Base-by-base conservation (phyloP, 2,888 invertebrate genomes). In the Temnothorax rugatulus region DNA sequence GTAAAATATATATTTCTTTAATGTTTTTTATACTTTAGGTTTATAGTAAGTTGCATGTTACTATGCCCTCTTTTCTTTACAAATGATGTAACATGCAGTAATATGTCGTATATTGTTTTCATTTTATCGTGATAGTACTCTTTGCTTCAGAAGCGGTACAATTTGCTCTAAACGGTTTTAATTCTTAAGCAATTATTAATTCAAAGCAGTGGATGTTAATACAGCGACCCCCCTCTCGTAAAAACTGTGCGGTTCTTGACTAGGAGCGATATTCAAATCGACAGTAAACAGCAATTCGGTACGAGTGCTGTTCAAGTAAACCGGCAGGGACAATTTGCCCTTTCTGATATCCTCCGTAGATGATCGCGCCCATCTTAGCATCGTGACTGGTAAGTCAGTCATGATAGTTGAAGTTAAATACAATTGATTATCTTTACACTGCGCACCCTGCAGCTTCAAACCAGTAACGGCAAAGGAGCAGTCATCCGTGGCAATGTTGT, bases 221-320 rank as follows among this genome's bases (percentile, higher is more conserved):
- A 99, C 96, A 71, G 99, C 99, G 38, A 99, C 99, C 90, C 99
- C 99, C 77, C 99, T 96, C 95, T 99, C 99, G 95, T 99, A 99
- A 96, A 99, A 99, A 95, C 98, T 98, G 95, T 99, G 99, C 79
- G 97, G 98, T 93, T 98, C 98, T 94, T 98, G 98, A 54, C 98
- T 98, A 69, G 98, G 97, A 71, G 98, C 98, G 77, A 99, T 97
- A 91, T 98, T 97, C 94, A 99, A 96, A 92, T 99, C 98, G 83
- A 99, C 97, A 0, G 99, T 99, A 95, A 99, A 99, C 88, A 99
- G 96, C 84, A 99, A 96, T 95, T 99, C 99, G 0, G 98, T 97
- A 90, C 99, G 97, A 18, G 99, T 99, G 86, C 99, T 98, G 96
- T 99, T 99, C 93, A 99, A 96, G 95, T 99, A 99, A 84, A 99